These are phyloP conservation scores for Cerceris ruficornis DNA, from an alignment of 2,888 invertebrate genomes.

Conservation along the genomic window DNA sequence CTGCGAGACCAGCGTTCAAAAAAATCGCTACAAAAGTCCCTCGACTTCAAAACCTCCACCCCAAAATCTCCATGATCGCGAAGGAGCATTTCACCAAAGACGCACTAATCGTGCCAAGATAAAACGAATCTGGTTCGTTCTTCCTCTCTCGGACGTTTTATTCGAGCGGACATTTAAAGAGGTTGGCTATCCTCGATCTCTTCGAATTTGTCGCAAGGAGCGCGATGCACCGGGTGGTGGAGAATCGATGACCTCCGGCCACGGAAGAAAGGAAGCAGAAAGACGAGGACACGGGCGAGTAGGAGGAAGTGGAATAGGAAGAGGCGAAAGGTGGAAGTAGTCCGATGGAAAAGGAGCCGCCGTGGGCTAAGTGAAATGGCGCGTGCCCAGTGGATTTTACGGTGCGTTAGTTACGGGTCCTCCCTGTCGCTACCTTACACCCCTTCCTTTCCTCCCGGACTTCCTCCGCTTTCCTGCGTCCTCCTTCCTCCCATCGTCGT, in stretches of 20 bases:
- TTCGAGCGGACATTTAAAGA: background rate
- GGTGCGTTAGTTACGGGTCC: conserved; percentile 75
- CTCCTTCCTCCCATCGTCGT: conserved; percentile 10
- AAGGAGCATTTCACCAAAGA: too few relatives aligned
- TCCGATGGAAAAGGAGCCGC: conserved; percentile 65
- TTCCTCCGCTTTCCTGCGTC: conserved; percentile 36
- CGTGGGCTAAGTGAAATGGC: conserved; percentile 78
- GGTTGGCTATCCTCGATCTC: background rate
- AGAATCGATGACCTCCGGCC: conserved; percentile 62
- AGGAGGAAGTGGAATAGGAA: conserved; percentile 23
- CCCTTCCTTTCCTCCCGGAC: conserved; percentile 26
- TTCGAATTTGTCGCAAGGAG: conserved; percentile 33
- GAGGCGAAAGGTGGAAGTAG: conserved; percentile 37
- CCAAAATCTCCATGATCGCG: too few relatives aligned
- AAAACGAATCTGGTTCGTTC: too few relatives aligned
- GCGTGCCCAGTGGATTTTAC: conserved; percentile 79
- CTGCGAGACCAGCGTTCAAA: too few relatives aligned
- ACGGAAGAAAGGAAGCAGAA: conserved; percentile 27
- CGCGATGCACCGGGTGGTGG: conserved; percentile 28
- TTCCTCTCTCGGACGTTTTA: too few relatives aligned
- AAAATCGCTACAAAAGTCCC: too few relatives aligned
- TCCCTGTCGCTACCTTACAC: conserved; percentile 59
- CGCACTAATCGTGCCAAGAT: too few relatives aligned
- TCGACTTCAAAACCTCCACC: too few relatives aligned
- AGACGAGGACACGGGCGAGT: conserved; percentile 34